phyloP scores from a whole-genome alignment of 2,888 invertebrate species.

The Trypoxylon attenuatum region DNA sequence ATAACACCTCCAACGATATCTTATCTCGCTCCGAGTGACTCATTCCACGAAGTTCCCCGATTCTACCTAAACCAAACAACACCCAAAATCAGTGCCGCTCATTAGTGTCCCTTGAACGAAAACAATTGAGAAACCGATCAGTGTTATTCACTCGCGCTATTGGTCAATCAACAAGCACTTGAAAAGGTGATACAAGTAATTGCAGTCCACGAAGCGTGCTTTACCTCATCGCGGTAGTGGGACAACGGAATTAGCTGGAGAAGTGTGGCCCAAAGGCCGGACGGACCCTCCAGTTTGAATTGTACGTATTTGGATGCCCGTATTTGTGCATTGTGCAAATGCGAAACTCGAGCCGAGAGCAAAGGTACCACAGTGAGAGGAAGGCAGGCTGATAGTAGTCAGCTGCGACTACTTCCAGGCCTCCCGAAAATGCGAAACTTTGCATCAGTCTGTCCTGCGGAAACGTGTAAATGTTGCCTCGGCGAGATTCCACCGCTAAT shows the following conservation, averaged over 20 bases:
- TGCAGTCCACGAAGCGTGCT: no score
- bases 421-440: constrained; percentile 52
- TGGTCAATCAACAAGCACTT: no score
- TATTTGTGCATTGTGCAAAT: constrained; percentile 54
- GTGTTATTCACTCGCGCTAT: no score
- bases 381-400: constrained; percentile 15
- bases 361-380: not conserved
- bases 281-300: constrained; percentile 35
- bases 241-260: constrained; percentile 32
- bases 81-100: no score
- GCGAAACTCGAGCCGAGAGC: constrained; percentile 41
- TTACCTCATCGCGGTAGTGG: no score
- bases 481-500: constrained; percentile 44
- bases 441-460: constrained; percentile 31
- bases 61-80: no score
- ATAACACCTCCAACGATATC: no score
- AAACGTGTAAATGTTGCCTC: constrained; percentile 52
- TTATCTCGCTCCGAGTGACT: no score
- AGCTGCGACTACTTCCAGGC: constrained; percentile 39
- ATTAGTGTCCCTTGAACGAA: no score
- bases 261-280: constrained; percentile 42
- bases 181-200: no score
- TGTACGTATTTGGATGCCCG: constrained; percentile 47
- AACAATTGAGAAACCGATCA: no score
- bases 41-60: no score